phyloP scores from a whole-genome alignment of 2,113 vertebrate species.

The Parotia lawesii region DNA sequence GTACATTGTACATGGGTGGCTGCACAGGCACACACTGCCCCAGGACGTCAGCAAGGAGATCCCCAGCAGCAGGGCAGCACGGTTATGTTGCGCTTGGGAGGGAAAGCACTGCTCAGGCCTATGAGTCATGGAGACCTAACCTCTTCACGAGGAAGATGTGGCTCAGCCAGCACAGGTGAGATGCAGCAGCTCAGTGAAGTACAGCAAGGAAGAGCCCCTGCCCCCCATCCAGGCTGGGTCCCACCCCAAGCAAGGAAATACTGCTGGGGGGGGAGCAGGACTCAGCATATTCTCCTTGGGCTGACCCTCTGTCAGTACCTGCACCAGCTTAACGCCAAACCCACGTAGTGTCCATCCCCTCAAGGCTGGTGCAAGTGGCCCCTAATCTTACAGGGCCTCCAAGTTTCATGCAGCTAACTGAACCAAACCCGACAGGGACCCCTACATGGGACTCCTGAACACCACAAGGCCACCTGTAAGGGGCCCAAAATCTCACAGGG shows the following conservation, averaged over 20 bases:
- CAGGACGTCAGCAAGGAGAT: fast-evolving
- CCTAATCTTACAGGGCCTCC: background rate
- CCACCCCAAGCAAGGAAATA: fast-evolving
- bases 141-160: fast-evolving
- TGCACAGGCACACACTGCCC: background rate
- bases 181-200: background rate
- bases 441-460: too few relatives aligned
- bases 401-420: background rate
- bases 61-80: background rate
- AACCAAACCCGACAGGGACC: background rate
- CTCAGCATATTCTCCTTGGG: fast-evolving
- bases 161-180: background rate
- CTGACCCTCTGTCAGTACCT: background rate
- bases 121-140: fast-evolving
- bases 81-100: background rate
- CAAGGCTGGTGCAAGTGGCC: too few relatives aligned
- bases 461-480: background rate
- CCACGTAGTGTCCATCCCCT: fast-evolving
- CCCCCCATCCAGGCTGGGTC: background rate
- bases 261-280: background rate
- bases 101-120: background rate
- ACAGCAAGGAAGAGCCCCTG: fast-evolving
- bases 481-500: background rate
- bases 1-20: fast-evolving
- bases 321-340: fast-evolving